A percentile compares a stretch with the other conserved stretches of the same genome.
Evolutionary conservation across 1,140 invertebrate genomes (phyloP).

Genomic region (Harlomillsia oculata): DNA sequence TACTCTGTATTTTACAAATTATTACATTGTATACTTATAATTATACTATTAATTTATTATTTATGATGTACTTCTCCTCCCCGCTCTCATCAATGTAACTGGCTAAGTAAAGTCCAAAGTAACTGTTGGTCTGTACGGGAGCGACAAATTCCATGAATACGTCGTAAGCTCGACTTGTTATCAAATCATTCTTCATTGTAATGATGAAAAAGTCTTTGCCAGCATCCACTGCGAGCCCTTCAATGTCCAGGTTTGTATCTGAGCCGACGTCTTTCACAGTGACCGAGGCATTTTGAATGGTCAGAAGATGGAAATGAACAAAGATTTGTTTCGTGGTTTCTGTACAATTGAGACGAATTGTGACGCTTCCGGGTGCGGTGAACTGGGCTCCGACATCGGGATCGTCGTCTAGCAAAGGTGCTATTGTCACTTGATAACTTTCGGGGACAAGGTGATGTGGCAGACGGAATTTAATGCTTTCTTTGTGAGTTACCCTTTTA

Average conservation of each 20-base stretch:
- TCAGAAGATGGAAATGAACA: too few relatives aligned
- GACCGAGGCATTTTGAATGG: too few relatives aligned
- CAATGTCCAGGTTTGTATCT: too few relatives aligned
- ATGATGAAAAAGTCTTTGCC: neutral
- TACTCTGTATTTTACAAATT: neutral
- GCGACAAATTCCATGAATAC: constrained; percentile 11
- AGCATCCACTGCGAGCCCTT: neutral
- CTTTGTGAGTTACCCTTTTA: too few relatives aligned
- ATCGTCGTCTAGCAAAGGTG: neutral
- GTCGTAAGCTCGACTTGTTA: neutral
- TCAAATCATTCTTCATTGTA: neutral
- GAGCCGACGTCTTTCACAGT: too few relatives aligned
- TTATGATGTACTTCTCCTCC: too few relatives aligned
- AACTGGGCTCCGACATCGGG: neutral
- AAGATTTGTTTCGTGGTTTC: constrained; percentile 5
- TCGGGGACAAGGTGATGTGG: constrained; percentile 2
- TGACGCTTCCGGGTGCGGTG: constrained; percentile 10
- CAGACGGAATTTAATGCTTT: too few relatives aligned
- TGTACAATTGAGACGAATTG: neutral
- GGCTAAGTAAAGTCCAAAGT: constrained; percentile 6
- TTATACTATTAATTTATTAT: too few relatives aligned
- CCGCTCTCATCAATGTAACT: neutral
- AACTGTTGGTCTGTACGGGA: neutral
- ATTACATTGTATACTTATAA: neutral
- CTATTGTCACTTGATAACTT: constrained; percentile 8